Percentiles rank a stretch among this genome's conserved stretches.
These are phyloP conservation scores for Hesperophylax magnus DNA, from an alignment of 1,140 invertebrate species.

Conservation along the genomic window DNA sequence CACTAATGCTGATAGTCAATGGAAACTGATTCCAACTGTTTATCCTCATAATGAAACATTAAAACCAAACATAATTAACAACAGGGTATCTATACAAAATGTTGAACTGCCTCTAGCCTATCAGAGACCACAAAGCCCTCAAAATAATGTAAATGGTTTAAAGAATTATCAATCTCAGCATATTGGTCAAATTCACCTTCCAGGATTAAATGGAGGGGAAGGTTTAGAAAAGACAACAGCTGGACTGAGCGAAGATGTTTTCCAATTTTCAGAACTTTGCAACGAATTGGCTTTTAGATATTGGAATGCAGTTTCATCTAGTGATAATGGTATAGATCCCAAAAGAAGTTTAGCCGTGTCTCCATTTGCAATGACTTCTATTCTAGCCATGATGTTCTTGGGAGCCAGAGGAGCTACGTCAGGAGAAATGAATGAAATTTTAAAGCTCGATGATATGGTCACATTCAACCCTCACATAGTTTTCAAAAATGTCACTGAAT, in stretches of 20 bases:
- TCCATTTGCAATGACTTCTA: conserved; percentile 86
- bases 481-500: conserved; percentile 86
- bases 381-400: conserved; percentile 90
- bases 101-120: no score
- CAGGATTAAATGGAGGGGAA: conserved; percentile 75
- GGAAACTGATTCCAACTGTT: conserved; percentile 67
- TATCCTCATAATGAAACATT: conserved; percentile 60
- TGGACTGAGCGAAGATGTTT: conserved; percentile 78
- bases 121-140: conserved; percentile 44
- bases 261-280: conserved; percentile 81
- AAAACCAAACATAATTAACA: no score
- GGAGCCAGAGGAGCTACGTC: conserved; percentile 89
- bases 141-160: conserved; percentile 61
- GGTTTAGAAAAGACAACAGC: conserved; percentile 82
- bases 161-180: conserved; percentile 65
- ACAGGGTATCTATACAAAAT: no score
- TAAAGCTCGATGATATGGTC: conserved; percentile 88
- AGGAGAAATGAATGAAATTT: conserved; percentile 89
- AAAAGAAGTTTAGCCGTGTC: conserved; percentile 86
- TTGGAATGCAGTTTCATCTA: conserved; percentile 79
- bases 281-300: conserved; percentile 88
- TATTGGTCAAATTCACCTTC: conserved; percentile 62
- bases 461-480: conserved; percentile 90
- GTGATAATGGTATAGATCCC: conserved; percentile 78
- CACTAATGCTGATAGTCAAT: conserved; percentile 61